Evolutionary conservation across 2,888 invertebrate genomes (phyloP).

Genomic region (Ephialtes manifestator): DNA sequence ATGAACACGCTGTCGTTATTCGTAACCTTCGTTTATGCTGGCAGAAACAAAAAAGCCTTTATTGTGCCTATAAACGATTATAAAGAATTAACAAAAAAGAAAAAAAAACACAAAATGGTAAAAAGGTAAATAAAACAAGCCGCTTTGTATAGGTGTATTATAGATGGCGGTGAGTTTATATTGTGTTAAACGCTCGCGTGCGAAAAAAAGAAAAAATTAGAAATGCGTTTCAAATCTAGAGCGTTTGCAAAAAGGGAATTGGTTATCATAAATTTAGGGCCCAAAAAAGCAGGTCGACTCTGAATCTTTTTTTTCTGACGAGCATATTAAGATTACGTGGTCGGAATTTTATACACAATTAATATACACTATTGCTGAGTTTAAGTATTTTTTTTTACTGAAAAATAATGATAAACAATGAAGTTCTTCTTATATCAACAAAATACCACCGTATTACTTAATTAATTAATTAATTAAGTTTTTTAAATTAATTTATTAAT

Average conservation of each 20-base stretch:
- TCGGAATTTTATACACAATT: too few relatives aligned
- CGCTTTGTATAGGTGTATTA: conserved; percentile 69
- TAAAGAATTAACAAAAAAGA: conserved; percentile 65
- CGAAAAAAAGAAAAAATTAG: conserved; percentile 49
- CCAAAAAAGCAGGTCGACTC: too few relatives aligned
- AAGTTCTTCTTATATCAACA: too few relatives aligned
- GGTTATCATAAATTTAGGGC: conserved; percentile 12
- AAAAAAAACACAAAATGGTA: conserved; percentile 50
- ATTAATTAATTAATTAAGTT: too few relatives aligned
- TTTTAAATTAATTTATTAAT: too few relatives aligned
- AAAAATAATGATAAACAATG: too few relatives aligned
- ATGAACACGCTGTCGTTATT: conserved; percentile 68
- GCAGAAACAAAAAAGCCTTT: conserved; percentile 80
- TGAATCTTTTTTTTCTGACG: too few relatives aligned
- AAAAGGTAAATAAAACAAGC: conserved; percentile 64
- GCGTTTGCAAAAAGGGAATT: conserved; percentile 34
- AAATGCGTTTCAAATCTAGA: conserved; percentile 11
- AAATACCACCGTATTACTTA: too few relatives aligned
- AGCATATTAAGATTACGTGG: too few relatives aligned
- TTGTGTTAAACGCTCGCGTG: conserved; percentile 20
- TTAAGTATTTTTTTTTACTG: too few relatives aligned
- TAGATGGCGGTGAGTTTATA: conserved; percentile 53
- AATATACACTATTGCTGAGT: too few relatives aligned
- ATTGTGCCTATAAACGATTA: conserved; percentile 81
- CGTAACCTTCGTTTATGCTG: conserved; percentile 77